Evolutionary conservation across 2,797 vertebrate species (phyloP).

Genomic region (Muscicapa comitata): DNA sequence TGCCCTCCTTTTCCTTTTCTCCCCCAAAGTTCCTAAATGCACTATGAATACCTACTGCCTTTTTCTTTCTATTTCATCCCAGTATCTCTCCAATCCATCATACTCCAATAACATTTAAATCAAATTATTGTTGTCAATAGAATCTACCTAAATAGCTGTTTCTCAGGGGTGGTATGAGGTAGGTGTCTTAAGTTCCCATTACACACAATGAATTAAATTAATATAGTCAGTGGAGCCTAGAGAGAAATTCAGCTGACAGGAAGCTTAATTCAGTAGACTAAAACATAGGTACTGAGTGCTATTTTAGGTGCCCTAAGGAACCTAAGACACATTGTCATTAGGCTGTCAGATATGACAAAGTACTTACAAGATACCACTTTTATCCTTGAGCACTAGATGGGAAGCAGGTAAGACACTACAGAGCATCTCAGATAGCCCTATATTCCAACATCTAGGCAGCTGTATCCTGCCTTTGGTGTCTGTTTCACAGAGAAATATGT

Average conservation of each 20-base stretch:
- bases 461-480: background rate
- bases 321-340: background rate
- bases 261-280: background rate
- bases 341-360: background rate
- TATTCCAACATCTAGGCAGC: background rate
- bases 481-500: background rate
- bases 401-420: background rate
- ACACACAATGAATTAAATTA: background rate
- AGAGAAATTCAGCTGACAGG: conserved; percentile 1
- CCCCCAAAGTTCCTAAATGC: background rate
- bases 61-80: background rate
- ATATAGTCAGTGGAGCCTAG: background rate
- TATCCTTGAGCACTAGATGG: background rate
- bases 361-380: background rate
- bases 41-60: background rate
- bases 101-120: background rate
- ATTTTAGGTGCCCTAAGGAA: background rate
- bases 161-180: background rate
- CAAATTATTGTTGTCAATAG: background rate
- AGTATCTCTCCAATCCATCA: background rate
- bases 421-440: background rate
- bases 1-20: background rate
- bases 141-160: background rate
- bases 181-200: background rate
- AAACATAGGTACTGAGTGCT: background rate